A percentile compares a stretch with the other conserved stretches of the same genome.
Evolutionary conservation across 2,113 vertebrate genomes (phyloP).

Genomic region (Archilochus colubris): DNA sequence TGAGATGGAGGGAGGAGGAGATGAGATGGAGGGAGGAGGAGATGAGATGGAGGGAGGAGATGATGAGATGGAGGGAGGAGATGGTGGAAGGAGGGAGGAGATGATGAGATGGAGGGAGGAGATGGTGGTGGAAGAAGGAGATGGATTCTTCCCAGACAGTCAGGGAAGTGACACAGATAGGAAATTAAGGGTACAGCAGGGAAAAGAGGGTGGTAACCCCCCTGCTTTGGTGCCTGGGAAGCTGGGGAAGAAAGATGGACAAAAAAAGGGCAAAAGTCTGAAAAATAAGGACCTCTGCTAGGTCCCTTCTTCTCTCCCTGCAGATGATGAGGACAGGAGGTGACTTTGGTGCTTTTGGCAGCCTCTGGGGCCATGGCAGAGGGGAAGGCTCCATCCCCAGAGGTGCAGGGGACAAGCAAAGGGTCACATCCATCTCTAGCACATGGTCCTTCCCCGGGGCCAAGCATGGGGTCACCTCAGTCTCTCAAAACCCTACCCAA

Average conservation of each 20-base stretch:
- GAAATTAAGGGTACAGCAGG: rapidly evolving
- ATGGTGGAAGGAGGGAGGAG: too few relatives aligned
- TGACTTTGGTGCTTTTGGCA: neutral
- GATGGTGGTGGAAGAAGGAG: neutral
- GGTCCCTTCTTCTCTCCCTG: neutral
- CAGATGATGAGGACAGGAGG: rapidly evolving
- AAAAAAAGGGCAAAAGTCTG: neutral
- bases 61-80: too few relatives aligned
- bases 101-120: too few relatives aligned
- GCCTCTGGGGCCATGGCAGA: neutral
- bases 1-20: too few relatives aligned
- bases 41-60: too few relatives aligned
- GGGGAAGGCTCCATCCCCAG: neutral
- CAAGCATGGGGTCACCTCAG: rapidly evolving
- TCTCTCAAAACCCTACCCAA: neutral
- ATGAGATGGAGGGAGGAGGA: too few relatives aligned
- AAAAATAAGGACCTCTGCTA: neutral
- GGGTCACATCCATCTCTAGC: rapidly evolving
- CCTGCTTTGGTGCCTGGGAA: neutral
- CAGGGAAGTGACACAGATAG: neutral
- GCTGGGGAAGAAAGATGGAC: neutral
- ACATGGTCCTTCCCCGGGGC: rapidly evolving
- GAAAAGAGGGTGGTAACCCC: neutral
- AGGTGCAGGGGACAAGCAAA: rapidly evolving
- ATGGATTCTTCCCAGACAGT: neutral